Evolutionary conservation across 2,888 invertebrate genomes (phyloP).

Genomic region (Drosophila rubida): DNA sequence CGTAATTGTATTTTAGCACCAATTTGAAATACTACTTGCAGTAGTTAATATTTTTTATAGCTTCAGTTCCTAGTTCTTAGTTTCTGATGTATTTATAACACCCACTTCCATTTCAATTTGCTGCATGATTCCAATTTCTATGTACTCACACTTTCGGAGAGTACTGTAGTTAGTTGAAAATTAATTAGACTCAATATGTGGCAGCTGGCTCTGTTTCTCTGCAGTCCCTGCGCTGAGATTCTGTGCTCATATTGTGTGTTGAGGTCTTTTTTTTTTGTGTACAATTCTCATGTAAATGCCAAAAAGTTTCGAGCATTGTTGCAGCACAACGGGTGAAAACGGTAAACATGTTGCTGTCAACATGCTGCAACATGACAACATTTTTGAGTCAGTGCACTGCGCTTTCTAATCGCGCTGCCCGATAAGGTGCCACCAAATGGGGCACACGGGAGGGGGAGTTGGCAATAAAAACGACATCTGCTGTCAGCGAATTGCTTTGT

Average conservation of each 20-base stretch:
- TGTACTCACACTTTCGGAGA: slow-evolving; percentile 18
- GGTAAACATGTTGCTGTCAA: slow-evolving; percentile 77
- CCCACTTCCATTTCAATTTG: not conserved
- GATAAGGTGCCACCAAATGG: slow-evolving; percentile 31
- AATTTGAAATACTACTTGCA: too few species aligned
- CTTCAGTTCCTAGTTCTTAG: too few species aligned
- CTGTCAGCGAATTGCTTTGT: slow-evolving; percentile 2
- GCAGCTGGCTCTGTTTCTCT: slow-evolving; percentile 16
- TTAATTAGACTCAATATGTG: slow-evolving; percentile 75
- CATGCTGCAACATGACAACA: slow-evolving; percentile 54
- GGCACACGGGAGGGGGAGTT: not conserved
- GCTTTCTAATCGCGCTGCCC: slow-evolving; percentile 53
- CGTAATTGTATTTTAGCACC: not conserved
- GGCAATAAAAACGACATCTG: slow-evolving; percentile 36
- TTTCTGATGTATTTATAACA: too few species aligned
- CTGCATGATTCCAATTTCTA: not conserved
- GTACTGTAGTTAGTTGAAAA: slow-evolving; percentile 67
- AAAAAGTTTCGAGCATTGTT: slow-evolving; percentile 71
- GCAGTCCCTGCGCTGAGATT: slow-evolving; percentile 48
- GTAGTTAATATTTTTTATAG: too few species aligned
- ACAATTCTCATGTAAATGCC: slow-evolving; percentile 78
- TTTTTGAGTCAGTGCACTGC: slow-evolving; percentile 31
- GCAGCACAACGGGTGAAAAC: slow-evolving; percentile 44
- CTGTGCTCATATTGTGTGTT: slow-evolving; percentile 71
- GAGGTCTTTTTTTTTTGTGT: slow-evolving; percentile 31